phyloP scores from a whole-genome alignment of 2,113 vertebrate species.

The Eptesicus fuscus region DNA sequence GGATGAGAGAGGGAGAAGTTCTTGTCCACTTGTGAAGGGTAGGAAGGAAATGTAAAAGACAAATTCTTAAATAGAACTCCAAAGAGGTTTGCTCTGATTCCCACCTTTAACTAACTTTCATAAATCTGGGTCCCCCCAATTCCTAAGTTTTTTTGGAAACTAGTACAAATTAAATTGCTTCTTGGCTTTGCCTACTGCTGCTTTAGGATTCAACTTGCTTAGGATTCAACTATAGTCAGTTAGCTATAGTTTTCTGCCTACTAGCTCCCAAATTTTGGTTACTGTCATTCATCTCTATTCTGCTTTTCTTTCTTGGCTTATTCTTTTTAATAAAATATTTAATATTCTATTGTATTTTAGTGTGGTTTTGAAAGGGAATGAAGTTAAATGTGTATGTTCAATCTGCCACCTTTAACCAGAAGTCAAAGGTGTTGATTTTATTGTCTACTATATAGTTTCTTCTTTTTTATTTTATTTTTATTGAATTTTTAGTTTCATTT shows the following conservation, averaged over 20 bases:
- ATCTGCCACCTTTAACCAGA: neutral
- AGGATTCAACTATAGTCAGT: neutral
- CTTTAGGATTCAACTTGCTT: neutral
- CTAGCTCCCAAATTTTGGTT: neutral
- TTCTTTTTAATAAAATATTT: slow-evolving; percentile 15
- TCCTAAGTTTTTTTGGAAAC: neutral
- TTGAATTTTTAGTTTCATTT: neutral
- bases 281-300: neutral
- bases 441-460: neutral
- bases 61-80: neutral
- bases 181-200: neutral
- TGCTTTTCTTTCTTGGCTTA: neutral
- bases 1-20: neutral
- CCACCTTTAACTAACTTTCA: neutral
- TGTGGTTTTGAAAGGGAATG: neutral
- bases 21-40: neutral
- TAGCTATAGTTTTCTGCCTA: neutral
- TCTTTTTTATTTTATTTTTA: neutral
- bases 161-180: neutral
- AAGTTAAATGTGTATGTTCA: neutral
- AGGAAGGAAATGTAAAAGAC: neutral
- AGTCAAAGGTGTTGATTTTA: slow-evolving; percentile 8
- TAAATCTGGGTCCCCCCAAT: neutral
- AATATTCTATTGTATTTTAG: neutral
- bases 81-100: neutral